Conservation (phyloP, 2,113 vertebrate genomes). For the Oenanthe oenanthe region DNA sequence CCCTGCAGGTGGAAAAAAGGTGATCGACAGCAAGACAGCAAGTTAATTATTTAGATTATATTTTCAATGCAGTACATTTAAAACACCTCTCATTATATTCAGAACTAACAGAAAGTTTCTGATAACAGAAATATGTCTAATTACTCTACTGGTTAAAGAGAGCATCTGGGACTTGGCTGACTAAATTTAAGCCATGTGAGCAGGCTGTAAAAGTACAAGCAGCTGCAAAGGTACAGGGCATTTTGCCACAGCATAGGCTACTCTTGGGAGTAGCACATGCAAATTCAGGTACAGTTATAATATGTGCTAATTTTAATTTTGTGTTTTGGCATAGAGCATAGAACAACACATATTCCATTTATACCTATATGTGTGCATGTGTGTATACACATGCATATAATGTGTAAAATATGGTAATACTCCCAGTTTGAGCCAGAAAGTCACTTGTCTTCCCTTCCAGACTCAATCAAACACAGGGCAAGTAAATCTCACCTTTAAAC, state of each 20-base stretch:
- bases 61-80: neutral
- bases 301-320: neutral
- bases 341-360: neutral
- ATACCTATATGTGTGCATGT: rapidly evolving
- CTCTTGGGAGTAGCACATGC: neutral
- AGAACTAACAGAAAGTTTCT: neutral
- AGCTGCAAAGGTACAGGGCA: neutral
- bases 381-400: neutral
- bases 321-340: neutral
- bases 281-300: neutral
- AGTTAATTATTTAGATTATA: neutral
- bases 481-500: neutral
- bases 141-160: neutral
- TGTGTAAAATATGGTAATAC: neutral
- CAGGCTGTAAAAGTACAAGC: neutral
- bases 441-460: neutral
- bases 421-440: neutral
- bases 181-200: neutral
- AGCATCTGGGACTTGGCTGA: neutral
- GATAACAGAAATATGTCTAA: neutral
- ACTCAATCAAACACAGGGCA: neutral
- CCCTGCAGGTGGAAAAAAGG: neutral
- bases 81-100: neutral
- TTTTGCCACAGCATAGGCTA: neutral
- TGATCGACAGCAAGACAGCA: neutral